phyloP scores from a whole-genome alignment of 92 coral and sea anemone species.

The Blastomussa wellsi region DNA sequence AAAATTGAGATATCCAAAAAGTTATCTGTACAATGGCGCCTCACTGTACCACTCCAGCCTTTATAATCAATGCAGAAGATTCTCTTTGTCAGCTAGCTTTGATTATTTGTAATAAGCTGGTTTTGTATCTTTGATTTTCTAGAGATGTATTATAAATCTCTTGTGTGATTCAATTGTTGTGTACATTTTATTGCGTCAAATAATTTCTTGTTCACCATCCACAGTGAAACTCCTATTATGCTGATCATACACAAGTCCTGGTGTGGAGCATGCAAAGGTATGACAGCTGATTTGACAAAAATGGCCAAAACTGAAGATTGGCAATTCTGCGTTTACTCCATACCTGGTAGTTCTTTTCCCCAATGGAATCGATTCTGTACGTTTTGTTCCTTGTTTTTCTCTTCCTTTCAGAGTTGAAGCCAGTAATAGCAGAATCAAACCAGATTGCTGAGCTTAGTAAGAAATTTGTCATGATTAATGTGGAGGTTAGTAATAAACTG shows the following conservation, averaged over 20 bases:
- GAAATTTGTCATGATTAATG: conserved; percentile 86
- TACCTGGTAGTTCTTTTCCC: not conserved
- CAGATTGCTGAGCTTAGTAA: conserved; percentile 80
- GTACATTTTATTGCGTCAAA: not conserved
- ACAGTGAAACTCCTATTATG: conserved; percentile 80
- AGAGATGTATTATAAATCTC: too few species aligned
- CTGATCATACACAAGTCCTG: conserved; percentile 83
- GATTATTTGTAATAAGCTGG: too few species aligned
- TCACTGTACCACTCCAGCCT: too few species aligned
- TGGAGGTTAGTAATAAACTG: conserved; percentile 61
- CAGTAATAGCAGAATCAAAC: conserved; percentile 78
- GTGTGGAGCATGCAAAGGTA: conserved; percentile 94
- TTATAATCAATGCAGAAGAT: too few species aligned
- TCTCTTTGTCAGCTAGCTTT: too few species aligned
- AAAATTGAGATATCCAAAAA: not conserved
- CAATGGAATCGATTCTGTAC: too few species aligned
- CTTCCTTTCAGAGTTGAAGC: conserved; percentile 73
- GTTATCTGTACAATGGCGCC: too few species aligned
- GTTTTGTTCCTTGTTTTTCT: not conserved
- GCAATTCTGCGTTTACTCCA: not conserved
- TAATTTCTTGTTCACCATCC: not conserved
- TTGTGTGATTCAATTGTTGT: not conserved
- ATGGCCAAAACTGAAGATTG: too few species aligned
- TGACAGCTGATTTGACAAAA: not conserved
- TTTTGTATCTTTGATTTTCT: too few species aligned